These are phyloP conservation scores for Sisor rabdophorus DNA, from an alignment of 2,113 vertebrate species.

Conservation along the genomic window DNA sequence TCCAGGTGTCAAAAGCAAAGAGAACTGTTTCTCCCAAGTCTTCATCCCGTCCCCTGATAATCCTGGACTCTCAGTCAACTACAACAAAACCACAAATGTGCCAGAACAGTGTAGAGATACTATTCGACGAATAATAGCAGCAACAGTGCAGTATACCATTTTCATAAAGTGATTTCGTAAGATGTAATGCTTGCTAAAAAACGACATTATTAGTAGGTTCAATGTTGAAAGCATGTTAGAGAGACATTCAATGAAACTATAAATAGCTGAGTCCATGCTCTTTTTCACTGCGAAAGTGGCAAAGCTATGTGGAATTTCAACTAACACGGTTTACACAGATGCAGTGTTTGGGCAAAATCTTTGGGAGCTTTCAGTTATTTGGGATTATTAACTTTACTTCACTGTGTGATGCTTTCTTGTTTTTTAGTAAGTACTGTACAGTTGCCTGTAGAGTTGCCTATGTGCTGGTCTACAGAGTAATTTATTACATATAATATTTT, in stretches of 20 bases:
- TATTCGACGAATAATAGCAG: no score
- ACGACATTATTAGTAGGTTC: background rate
- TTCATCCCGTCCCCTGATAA: slow-evolving; percentile 76
- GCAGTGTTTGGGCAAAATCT: slow-evolving; percentile 29
- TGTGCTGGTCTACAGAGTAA: background rate
- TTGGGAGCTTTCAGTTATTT: slow-evolving; percentile 5
- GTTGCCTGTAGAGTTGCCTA: background rate
- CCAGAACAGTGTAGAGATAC: slow-evolving; percentile 41
- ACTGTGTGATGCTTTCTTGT: slow-evolving; percentile 19
- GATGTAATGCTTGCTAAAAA: background rate
- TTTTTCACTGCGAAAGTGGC: slow-evolving; percentile 32
- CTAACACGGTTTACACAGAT: slow-evolving; percentile 38
- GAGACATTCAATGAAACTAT: background rate
- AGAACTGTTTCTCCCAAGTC: slow-evolving; percentile 58
- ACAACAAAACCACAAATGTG: slow-evolving; percentile 18
- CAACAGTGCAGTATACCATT: no score
- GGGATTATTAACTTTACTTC: slow-evolving; percentile 9
- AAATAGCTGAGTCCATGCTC: background rate
- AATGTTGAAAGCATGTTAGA: background rate
- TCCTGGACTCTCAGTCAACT: slow-evolving; percentile 64
- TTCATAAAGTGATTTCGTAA: no score
- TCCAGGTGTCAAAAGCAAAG: slow-evolving; percentile 31
- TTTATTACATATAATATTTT: slow-evolving; percentile 19
- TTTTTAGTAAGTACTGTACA: background rate
- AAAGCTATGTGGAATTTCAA: slow-evolving; percentile 40